Evolutionary conservation across 2,888 invertebrate species (phyloP), one percentile per base, ranked within the genome.

Genomic region (Ametastegia equiseti): DNA sequence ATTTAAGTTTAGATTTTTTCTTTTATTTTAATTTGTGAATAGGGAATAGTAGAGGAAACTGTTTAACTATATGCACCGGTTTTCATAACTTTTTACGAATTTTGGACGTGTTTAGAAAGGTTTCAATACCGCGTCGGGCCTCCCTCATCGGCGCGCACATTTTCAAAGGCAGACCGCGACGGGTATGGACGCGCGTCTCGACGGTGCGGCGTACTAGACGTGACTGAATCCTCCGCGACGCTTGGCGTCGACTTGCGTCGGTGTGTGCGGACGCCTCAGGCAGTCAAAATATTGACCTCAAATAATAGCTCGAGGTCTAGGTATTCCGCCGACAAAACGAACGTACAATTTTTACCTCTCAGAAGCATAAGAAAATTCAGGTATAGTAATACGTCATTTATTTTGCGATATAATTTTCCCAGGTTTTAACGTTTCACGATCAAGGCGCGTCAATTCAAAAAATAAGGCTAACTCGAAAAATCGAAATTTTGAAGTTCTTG

Each of bases 151-250:
- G n/a, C 60, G 78, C 42, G 78, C 78, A 78, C 78, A 78, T 78
- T 78, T 78, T 78, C 78, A 30, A 78, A 78, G 78, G 60, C 78
- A 39, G 27, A 30, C 78, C 60, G 78, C 78, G 78, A 78, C 78
- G 50, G 54, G 39, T 60, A 19, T 11, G 71, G 42, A 63, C 78
- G 78, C 60, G 84, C 89, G 88, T 89, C 89, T 85, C 87, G 86
- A 89, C 89, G 87, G 85, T 87, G 85, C 89, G 88, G 88, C 88
- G 89, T 88, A 87, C 88, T 89, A 89, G 87, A 90, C 90, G 90
- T 89, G 90, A 90, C 90, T 90, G 90, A 90, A 89, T 90, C 88
- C 88, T 85, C 84, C 63, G 78, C 78, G 78, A 78, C 78, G 78
- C 63, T 50, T n/a, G 30, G 78, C 78, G 78, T 78, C 78, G 60